Evolutionary conservation across 2,113 vertebrate genomes (phyloP).

Genomic region (Narcine bancroftii): DNA sequence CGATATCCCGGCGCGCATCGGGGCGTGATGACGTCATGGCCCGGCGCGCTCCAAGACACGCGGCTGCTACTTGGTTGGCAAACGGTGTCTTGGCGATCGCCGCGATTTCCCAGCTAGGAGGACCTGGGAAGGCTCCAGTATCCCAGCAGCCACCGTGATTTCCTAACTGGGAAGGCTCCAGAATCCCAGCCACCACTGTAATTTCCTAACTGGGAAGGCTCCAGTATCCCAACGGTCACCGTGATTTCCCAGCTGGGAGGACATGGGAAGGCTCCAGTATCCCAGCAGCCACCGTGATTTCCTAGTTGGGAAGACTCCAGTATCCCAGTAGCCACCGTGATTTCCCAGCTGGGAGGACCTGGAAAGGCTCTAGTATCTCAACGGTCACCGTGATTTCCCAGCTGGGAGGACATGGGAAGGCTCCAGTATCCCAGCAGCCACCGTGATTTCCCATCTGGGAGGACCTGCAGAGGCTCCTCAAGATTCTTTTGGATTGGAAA

Average conservation of each 20-base stretch:
- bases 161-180: neutral
- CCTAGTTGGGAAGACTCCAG: neutral
- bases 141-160: neutral
- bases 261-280: no score
- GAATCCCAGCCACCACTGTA: neutral
- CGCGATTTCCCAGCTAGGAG: no score
- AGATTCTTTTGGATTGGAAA: no score
- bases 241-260: neutral
- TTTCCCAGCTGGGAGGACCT: neutral
- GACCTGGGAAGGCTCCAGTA: no score
- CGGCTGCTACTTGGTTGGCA: no score
- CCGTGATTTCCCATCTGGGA: neutral
- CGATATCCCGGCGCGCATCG: constrained; percentile 1
- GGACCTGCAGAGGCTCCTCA: neutral
- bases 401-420: neutral
- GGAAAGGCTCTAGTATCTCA: neutral
- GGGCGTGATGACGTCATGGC: neutral
- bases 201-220: neutral
- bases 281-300: neutral
- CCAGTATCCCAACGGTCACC: neutral
- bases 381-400: neutral
- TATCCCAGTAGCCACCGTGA: neutral
- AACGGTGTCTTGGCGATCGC: no score
- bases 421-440: no score
- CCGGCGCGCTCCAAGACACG: neutral